These are phyloP conservation scores for Apamea epomidion DNA, from an alignment of 2,888 invertebrate species.

Conservation along the genomic window DNA sequence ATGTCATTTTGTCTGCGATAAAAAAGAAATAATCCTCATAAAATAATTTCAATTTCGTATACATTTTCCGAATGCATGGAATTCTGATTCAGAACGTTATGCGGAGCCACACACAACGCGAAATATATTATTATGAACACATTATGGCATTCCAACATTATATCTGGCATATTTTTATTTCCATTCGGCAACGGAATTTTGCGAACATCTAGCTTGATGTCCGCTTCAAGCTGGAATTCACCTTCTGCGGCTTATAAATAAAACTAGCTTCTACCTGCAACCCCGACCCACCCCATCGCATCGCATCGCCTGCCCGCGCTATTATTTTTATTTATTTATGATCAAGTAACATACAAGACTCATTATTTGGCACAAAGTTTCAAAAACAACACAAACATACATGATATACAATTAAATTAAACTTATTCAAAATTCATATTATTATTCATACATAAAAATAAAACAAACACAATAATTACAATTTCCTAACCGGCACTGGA, in stretches of 20 bases:
- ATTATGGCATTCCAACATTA: conserved; percentile 23
- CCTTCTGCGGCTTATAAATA: not conserved
- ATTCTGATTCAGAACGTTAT: conserved; percentile 30
- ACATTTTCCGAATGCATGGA: not conserved
- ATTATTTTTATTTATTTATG: not conserved
- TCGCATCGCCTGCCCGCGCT: not conserved
- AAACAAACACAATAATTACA: no score
- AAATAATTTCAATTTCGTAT: not conserved
- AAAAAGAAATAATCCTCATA: not conserved
- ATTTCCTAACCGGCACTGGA: no score
- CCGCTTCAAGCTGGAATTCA: not conserved
- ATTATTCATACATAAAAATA: no score
- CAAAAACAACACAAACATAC: no score
- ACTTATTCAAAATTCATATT: no score
- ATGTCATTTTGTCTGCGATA: not conserved
- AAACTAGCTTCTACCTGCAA: no score
- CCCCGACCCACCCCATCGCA: not conserved
- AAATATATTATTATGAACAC: conserved; percentile 11
- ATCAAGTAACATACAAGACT: no score
- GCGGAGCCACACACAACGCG: conserved; percentile 17
- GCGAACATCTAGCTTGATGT: conserved; percentile 10
- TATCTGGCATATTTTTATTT: conserved; percentile 32
- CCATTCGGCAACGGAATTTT: conserved; percentile 14
- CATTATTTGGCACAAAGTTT: no score
- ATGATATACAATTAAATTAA: no score